Conservation (phyloP, 1,140 invertebrate genomes). For the Temnothorax longispinosus region DNA sequence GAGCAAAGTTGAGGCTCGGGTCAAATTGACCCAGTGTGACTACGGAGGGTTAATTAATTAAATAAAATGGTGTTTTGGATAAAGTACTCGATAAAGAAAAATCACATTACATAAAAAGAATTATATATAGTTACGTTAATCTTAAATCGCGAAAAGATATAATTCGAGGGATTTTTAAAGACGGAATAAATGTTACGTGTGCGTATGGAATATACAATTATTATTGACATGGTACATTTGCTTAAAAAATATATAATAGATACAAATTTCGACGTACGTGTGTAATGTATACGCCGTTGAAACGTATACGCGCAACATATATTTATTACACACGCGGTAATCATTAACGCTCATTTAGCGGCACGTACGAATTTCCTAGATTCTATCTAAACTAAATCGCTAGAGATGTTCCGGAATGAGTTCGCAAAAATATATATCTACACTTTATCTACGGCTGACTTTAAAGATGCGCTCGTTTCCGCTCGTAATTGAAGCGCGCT, state of each 20-base stretch:
- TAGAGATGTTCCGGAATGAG: constrained; percentile 18
- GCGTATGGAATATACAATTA: constrained; percentile 68
- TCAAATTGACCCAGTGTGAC: no score
- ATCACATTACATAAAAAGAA: not conserved
- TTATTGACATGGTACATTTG: constrained; percentile 74
- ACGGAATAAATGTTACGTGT: not conserved
- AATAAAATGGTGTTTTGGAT: not conserved
- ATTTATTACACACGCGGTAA: constrained; percentile 5
- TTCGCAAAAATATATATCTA: constrained; percentile 57
- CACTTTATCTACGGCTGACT: constrained; percentile 30
- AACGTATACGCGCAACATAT: constrained; percentile 26
- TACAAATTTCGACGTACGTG: constrained; percentile 50
- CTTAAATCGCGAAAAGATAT: not conserved
- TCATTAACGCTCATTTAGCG: constrained; percentile 10
- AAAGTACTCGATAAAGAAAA: not conserved
- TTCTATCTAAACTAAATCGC: constrained; percentile 54
- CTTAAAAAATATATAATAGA: constrained; percentile 72
- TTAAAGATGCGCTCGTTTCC: not conserved
- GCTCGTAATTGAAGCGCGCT: constrained; percentile 14
- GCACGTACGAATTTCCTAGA: constrained; percentile 36
- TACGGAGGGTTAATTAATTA: not conserved
- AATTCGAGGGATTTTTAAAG: not conserved
- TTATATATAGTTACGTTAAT: not conserved
- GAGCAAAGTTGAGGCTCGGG: no score
- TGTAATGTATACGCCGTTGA: constrained; percentile 28